Percentiles rank a stretch among this genome's conserved stretches.
These are phyloP conservation scores for Colostygia pectinataria DNA, from an alignment of 2,888 invertebrate genomes.

Conservation along the genomic window DNA sequence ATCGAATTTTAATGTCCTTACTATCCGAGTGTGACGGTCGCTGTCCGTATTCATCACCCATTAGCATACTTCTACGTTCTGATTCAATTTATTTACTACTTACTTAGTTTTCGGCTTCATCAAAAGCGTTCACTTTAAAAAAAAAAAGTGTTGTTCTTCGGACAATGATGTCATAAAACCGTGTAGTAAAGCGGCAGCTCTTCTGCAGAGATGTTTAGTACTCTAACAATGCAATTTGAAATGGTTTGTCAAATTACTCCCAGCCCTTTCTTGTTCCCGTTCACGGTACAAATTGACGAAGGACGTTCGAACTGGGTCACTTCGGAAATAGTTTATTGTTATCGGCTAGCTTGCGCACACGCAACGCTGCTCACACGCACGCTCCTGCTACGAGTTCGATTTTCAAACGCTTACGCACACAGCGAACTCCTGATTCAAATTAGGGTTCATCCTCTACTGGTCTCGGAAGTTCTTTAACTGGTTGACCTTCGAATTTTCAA, in stretches of 20 bases:
- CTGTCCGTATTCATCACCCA: conserved; percentile 48
- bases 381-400: conserved; percentile 53
- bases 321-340: conserved; percentile 84
- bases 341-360: conserved; percentile 79
- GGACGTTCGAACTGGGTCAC: conserved; percentile 82
- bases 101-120: conserved; percentile 40
- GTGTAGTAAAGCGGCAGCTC: conserved; percentile 53
- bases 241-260: conserved; percentile 66
- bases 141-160: conserved; percentile 37
- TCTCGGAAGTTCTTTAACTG: conserved; percentile 60
- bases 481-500: conserved; percentile 68
- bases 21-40: conserved; percentile 50
- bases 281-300: conserved; percentile 80
- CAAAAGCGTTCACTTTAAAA: conserved; percentile 40
- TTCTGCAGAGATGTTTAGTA: conserved; percentile 56
- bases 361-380: conserved; percentile 71
- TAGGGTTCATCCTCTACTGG: conserved; percentile 72
- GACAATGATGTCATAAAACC: conserved; percentile 37
- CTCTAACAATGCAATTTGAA: conserved; percentile 59
- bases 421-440: conserved; percentile 54
- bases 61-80: conserved; percentile 62
- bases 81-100: too few relatives aligned
- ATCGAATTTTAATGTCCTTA: conserved; percentile 68
- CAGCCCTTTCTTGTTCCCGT: conserved; percentile 82
- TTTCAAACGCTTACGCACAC: conserved; percentile 74